Evolutionary conservation across 2,888 invertebrate species (phyloP).

Genomic region (Drosophila merina): DNA sequence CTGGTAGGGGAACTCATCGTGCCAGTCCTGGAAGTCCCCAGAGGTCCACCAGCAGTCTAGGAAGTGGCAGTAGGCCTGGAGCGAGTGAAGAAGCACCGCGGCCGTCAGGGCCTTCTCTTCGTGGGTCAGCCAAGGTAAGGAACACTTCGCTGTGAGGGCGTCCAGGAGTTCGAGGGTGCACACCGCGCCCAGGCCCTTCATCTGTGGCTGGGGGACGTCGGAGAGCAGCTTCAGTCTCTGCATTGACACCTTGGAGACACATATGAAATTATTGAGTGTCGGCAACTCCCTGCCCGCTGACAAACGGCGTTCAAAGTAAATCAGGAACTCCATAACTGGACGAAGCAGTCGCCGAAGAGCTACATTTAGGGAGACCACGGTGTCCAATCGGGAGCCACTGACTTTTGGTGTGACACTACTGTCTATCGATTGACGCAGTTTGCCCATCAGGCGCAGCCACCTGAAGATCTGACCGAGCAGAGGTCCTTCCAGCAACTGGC

Average conservation of each 20-base stretch:
- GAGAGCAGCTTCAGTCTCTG: constrained; percentile 16
- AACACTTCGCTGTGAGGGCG: neutral
- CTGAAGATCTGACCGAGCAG: constrained; percentile 3
- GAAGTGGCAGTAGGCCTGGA: constrained; percentile 38
- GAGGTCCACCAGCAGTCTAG: constrained; percentile 50
- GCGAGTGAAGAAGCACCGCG: constrained; percentile 36
- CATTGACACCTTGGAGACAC: neutral
- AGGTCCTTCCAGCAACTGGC: neutral
- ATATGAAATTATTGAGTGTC: constrained; percentile 6
- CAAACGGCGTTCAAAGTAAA: constrained; percentile 29
- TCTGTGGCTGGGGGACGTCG: neutral
- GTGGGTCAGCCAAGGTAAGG: neutral
- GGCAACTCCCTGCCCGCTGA: neutral
- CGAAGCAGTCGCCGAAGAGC: constrained; percentile 40
- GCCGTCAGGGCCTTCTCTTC: neutral
- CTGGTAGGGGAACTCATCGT: constrained; percentile 32
- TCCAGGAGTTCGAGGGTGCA: neutral
- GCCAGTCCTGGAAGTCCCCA: constrained; percentile 42
- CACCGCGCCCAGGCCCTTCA: neutral
- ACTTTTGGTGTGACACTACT: neutral
- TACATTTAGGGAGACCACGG: neutral
- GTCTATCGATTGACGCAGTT: constrained; percentile 33
- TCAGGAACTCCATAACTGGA: constrained; percentile 48
- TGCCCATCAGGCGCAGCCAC: constrained; percentile 44
- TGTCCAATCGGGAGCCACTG: neutral